Evolutionary conservation across 2,797 vertebrate genomes (phyloP).

Genomic region (Kryptopterus vitreolus): DNA sequence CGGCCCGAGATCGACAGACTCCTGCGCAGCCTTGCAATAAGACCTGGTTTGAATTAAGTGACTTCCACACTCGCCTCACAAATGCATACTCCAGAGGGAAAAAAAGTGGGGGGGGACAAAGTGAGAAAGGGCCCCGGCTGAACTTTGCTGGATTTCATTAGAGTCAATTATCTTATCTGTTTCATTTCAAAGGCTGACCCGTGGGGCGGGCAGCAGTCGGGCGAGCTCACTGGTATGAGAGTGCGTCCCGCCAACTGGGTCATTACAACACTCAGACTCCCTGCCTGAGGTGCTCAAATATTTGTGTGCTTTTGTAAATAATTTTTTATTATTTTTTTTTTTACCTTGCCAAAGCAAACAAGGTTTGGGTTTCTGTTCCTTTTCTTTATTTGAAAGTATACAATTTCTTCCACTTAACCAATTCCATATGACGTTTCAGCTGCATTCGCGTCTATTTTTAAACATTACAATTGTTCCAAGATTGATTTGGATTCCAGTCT

Average conservation of each 20-base stretch:
- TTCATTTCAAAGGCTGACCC: conserved; percentile 96
- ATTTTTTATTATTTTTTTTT: conserved; percentile 91
- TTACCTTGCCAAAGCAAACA: conserved; percentile 82
- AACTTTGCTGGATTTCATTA: conserved; percentile 97
- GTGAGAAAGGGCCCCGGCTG: conserved; percentile 65
- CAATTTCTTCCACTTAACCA: conserved; percentile 22
- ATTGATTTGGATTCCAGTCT: not conserved
- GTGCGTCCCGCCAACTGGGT: conserved; percentile 86
- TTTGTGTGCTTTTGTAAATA: conserved; percentile 98
- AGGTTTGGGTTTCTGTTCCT: conserved; percentile 73
- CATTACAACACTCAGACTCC: conserved; percentile 95
- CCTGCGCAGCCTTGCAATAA: conserved; percentile 77
- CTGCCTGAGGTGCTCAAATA: conserved; percentile 97
- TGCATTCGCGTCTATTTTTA: conserved; percentile 27
- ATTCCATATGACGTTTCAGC: conserved; percentile 25
- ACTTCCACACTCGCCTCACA: conserved; percentile 89
- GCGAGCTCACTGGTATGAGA: conserved; percentile 79
- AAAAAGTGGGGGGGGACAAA: conserved; percentile 63
- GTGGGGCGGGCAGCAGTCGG: conserved; percentile 86
- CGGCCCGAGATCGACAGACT: conserved; percentile 89
- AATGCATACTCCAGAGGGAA: conserved; percentile 89
- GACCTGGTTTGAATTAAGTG: conserved; percentile 96
- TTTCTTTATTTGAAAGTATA: conserved; percentile 16
- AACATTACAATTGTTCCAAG: conserved; percentile 17
- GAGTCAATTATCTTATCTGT: conserved; percentile 99